A percentile compares a stretch with the other conserved stretches of the same genome.
phyloP scores from a whole-genome alignment of 2,113 vertebrate species.

The Anarhynchus alexandrinus region DNA sequence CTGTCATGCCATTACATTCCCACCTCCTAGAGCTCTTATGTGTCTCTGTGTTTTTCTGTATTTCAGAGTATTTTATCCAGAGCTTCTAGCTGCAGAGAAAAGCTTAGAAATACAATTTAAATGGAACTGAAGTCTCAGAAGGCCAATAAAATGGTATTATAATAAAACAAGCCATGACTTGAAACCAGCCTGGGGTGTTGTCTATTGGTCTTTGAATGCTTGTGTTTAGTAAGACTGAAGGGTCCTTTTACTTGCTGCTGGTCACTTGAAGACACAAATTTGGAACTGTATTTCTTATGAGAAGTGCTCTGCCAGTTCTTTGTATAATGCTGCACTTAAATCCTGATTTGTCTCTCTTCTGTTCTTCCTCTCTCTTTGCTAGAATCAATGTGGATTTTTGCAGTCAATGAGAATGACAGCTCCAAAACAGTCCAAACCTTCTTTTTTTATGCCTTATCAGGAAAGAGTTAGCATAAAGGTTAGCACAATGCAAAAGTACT shows the following conservation, averaged over 20 bases:
- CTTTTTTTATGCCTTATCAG: neutral
- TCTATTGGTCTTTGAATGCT: neutral
- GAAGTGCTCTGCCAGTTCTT: neutral
- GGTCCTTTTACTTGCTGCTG: neutral
- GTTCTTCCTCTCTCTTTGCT: neutral
- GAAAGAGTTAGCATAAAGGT: neutral
- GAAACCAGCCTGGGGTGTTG: neutral
- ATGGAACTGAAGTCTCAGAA: neutral
- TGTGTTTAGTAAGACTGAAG: neutral
- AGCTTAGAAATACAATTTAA: neutral
- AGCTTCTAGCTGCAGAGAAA: neutral
- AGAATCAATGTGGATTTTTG: neutral
- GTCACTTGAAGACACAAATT: neutral
- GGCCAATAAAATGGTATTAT: neutral
- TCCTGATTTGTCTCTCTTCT: neutral
- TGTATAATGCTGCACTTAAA: neutral
- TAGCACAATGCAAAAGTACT: neutral
- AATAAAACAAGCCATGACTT: neutral
- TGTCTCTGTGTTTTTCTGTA: neutral
- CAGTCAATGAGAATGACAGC: neutral
- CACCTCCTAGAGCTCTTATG: neutral
- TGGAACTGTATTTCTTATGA: neutral
- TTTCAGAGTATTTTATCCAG: neutral
- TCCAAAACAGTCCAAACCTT: neutral
- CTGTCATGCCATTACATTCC: neutral